Evolutionary conservation across 2,113 vertebrate genomes (phyloP).

Genomic region (Clinocottus analis): DNA sequence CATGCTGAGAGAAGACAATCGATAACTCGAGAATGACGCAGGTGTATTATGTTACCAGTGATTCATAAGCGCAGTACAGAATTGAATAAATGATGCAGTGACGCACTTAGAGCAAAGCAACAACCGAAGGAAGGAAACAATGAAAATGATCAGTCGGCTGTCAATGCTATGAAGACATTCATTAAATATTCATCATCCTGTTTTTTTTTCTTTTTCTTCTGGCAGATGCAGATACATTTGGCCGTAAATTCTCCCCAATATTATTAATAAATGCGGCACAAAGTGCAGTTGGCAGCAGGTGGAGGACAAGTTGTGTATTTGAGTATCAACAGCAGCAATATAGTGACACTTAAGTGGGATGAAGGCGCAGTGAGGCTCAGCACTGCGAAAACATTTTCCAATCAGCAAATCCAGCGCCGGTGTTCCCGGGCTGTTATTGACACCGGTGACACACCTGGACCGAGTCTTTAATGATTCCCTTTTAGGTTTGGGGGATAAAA

Average conservation of each 20-base stretch:
- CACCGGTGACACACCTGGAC: slow-evolving; percentile 31
- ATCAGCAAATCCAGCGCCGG: slow-evolving; percentile 1
- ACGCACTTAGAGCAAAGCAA: neutral
- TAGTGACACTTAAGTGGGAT: neutral
- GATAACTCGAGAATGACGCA: neutral
- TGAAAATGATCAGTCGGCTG: neutral
- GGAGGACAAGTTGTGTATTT: neutral
- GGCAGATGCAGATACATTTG: neutral
- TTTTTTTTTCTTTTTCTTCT: neutral
- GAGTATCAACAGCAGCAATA: neutral
- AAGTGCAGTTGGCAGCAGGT: neutral
- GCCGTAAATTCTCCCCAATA: neutral
- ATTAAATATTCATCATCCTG: neutral
- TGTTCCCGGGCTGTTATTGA: neutral
- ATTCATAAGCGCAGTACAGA: neutral
- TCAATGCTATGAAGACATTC: neutral
- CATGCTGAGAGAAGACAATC: no score
- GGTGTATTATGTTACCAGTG: neutral
- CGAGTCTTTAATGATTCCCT: slow-evolving; percentile 29
- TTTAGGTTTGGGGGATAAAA: slow-evolving; percentile 26
- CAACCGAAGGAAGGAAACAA: neutral
- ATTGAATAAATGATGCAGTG: neutral
- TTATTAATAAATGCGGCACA: neutral
- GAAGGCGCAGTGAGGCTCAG: neutral
- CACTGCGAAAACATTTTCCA: slow-evolving; percentile 2